Evolutionary conservation across 2,113 vertebrate genomes (phyloP).

Genomic region (Vulpes vulpes): DNA sequence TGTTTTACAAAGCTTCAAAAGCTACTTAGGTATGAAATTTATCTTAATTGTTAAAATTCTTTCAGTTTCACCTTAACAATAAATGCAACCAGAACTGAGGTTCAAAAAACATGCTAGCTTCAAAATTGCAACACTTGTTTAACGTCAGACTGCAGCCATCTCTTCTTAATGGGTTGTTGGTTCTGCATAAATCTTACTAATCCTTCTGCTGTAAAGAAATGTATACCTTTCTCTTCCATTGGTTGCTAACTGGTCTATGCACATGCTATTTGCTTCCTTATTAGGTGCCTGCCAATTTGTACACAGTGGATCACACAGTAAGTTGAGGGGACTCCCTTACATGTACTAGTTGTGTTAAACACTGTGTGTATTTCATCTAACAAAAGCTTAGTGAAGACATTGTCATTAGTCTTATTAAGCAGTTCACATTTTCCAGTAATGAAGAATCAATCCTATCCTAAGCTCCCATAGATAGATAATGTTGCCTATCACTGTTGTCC

Average conservation of each 20-base stretch:
- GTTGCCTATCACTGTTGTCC: conserved; percentile 49
- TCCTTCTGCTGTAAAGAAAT: conserved; percentile 44
- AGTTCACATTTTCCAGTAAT: conserved; percentile 38
- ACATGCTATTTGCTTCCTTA: conserved; percentile 53
- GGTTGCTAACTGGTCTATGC: conserved; percentile 48
- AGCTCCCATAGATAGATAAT: neutral
- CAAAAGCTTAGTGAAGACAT: conserved; percentile 19
- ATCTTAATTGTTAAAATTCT: conserved; percentile 23
- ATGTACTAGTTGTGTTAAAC: conserved; percentile 37
- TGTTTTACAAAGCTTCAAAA: conserved; percentile 43
- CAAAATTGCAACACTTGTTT: conserved; percentile 24
- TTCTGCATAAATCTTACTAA: conserved; percentile 35
- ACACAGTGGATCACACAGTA: conserved; percentile 59
- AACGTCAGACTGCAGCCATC: neutral
- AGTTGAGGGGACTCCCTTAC: conserved; percentile 11
- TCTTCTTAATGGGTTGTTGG: neutral
- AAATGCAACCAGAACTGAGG: conserved; percentile 34
- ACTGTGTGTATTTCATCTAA: conserved; percentile 2
- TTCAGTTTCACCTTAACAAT: conserved; percentile 29
- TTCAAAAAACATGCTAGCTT: conserved; percentile 10
- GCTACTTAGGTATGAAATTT: conserved; percentile 35
- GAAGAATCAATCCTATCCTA: neutral
- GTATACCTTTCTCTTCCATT: neutral
- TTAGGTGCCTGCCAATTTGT: conserved; percentile 59
- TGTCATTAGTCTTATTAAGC: conserved; percentile 25